A percentile compares a stretch with the other conserved stretches of the same genome.
phyloP scores from a whole-genome alignment of 2,888 invertebrate species.

The Zonitis immaculata region DNA sequence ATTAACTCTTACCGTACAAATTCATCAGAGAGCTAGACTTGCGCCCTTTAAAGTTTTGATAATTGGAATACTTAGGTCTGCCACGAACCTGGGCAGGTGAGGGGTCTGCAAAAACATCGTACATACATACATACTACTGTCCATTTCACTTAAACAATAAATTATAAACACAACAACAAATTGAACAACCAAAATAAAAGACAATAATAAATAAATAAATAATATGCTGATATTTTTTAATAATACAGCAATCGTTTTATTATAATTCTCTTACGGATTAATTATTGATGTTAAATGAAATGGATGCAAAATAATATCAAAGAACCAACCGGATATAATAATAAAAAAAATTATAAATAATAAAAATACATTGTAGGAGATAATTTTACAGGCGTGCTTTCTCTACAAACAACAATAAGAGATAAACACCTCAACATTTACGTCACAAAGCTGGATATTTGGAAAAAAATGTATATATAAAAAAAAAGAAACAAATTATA shows the following conservation, averaged over 20 bases:
- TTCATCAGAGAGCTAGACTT: conserved; percentile 95
- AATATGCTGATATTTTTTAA: neutral
- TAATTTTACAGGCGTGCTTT: conserved; percentile 21
- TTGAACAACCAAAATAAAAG: conserved; percentile 4
- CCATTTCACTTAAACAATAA: conserved; percentile 28
- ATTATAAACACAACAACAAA: conserved; percentile 1
- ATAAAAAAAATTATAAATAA: conserved; percentile 2
- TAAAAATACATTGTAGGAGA: conserved; percentile 1
- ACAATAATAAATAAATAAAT: neutral
- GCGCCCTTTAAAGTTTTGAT: conserved; percentile 85
- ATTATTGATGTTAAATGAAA: conserved; percentile 32
- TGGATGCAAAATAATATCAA: conserved; percentile 29
- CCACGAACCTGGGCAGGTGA: conserved; percentile 73
- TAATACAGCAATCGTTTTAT: conserved; percentile 1
- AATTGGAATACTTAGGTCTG: conserved; percentile 79
- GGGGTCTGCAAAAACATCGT: conserved; percentile 76
- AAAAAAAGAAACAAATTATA: neutral
- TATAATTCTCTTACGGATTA: neutral
- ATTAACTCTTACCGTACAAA: conserved; percentile 82
- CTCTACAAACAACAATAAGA: conserved; percentile 19
- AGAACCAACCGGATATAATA: conserved; percentile 20
- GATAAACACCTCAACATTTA: conserved; percentile 19
- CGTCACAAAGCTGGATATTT: conserved; percentile 15
- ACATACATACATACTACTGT: conserved; percentile 44
- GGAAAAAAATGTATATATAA: neutral